These are phyloP conservation scores for Tipula lateralis DNA, from an alignment of 2,888 invertebrate species.

Conservation along the genomic window DNA sequence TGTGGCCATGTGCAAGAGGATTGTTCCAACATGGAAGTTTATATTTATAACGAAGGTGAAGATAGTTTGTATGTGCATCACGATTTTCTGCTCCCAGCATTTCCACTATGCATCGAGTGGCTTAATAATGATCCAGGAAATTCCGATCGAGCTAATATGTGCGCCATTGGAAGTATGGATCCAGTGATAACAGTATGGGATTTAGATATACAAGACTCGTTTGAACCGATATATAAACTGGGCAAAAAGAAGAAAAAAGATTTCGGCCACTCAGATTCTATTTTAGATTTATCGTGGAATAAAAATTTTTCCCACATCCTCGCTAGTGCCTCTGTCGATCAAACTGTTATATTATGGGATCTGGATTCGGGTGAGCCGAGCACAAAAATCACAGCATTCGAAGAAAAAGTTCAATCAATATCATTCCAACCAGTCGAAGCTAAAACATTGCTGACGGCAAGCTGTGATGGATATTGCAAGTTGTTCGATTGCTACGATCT, in stretches of 20 bases:
- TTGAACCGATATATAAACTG: constrained; percentile 82
- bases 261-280: constrained; percentile 82
- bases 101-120: constrained; percentile 91
- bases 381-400: constrained; percentile 66
- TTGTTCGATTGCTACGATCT: constrained; percentile 81
- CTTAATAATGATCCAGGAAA: constrained; percentile 75
- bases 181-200: constrained; percentile 96
- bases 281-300: constrained; percentile 90
- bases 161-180: constrained; percentile 90
- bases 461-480: constrained; percentile 74
- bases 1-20: constrained; percentile 84
- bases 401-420: constrained; percentile 79
- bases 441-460: constrained; percentile 75
- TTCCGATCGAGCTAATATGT: constrained; percentile 73
- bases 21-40: constrained; percentile 80
- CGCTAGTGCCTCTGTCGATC: constrained; percentile 91
- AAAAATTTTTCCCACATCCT: constrained; percentile 71
- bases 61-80: constrained; percentile 91
- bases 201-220: constrained; percentile 83
- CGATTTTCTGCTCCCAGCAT: constrained; percentile 81
- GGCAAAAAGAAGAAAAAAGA: constrained; percentile 68
- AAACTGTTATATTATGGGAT: constrained; percentile 86
- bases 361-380: constrained; percentile 73
- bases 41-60: constrained; percentile 88
- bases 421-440: constrained; percentile 80